Conservation (phyloP, 2,888 invertebrate species). For the Helleia helle region DNA sequence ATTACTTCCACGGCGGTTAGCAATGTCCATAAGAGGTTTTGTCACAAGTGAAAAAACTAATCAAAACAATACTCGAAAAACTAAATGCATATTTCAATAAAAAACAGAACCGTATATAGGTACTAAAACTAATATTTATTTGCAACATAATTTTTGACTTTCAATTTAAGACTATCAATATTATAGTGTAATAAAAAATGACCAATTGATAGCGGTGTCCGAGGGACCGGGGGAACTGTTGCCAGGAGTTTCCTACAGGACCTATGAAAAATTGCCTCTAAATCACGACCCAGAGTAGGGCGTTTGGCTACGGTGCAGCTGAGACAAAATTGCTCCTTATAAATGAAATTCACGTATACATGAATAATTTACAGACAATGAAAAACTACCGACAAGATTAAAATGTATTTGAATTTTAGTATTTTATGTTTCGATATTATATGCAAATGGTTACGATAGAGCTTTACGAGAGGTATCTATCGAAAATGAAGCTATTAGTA, state of each 20-base stretch:
- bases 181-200: conserved; percentile 39
- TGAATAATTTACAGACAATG: neutral
- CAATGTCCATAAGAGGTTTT: too few species aligned
- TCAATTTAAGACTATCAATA: conserved; percentile 7
- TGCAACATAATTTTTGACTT: too few species aligned
- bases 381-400: neutral
- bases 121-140: too few species aligned
- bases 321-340: conserved; percentile 10
- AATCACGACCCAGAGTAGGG: conserved; percentile 39
- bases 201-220: conserved; percentile 45
- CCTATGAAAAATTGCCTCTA: conserved; percentile 49
- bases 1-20: too few species aligned
- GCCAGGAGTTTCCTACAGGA: conserved; percentile 36
- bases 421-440: too few species aligned
- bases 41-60: too few species aligned
- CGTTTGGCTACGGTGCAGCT: conserved; percentile 27
- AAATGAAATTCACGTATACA: neutral
- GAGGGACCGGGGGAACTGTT: conserved; percentile 11
- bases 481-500: too few species aligned
- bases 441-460: too few species aligned
- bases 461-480: too few species aligned
- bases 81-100: too few species aligned
- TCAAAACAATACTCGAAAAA: too few species aligned
- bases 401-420: neutral
- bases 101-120: too few species aligned